Conservation (phyloP, 2,888 invertebrate species). For the Machimus rusticus region DNA sequence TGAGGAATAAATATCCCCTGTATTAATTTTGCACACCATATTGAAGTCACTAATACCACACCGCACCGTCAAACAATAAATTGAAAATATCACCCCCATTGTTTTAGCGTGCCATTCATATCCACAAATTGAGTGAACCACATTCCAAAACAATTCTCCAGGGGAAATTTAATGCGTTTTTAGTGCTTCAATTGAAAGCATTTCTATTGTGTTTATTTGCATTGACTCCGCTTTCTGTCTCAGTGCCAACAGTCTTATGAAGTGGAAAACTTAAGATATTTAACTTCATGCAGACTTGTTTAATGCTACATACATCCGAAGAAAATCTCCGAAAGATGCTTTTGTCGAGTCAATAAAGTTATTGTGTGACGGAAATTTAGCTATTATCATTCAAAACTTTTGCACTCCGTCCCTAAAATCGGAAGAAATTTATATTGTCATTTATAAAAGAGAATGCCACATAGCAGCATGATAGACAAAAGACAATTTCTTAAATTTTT, state of each 20-base stretch:
- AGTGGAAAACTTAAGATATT: not conserved
- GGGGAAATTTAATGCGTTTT: not conserved
- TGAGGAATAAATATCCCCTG: not conserved
- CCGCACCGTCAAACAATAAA: not conserved
- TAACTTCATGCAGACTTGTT: not conserved
- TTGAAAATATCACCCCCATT: not conserved
- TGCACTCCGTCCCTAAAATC: not conserved
- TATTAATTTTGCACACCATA: not conserved
- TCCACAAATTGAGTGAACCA: not conserved
- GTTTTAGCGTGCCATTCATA: not conserved
- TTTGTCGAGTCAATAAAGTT: not conserved
- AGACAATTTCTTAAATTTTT: too few relatives aligned
- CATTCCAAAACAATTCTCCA: not conserved
- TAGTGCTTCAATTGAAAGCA: not conserved
- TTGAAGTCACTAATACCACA: not conserved
- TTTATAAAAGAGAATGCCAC: not conserved
- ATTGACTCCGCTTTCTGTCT: not conserved
- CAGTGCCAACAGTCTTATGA: not conserved
- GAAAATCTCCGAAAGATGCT: not conserved
- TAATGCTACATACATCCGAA: not conserved
- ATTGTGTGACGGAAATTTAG: not conserved
- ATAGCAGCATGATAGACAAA: not conserved
- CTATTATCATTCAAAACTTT: not conserved
- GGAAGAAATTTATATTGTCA: not conserved
- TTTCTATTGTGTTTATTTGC: not conserved